A percentile compares a stretch with the other conserved stretches of the same genome.
phyloP scores from a whole-genome alignment of 2,888 invertebrate species.

The Apotomis capreana region DNA sequence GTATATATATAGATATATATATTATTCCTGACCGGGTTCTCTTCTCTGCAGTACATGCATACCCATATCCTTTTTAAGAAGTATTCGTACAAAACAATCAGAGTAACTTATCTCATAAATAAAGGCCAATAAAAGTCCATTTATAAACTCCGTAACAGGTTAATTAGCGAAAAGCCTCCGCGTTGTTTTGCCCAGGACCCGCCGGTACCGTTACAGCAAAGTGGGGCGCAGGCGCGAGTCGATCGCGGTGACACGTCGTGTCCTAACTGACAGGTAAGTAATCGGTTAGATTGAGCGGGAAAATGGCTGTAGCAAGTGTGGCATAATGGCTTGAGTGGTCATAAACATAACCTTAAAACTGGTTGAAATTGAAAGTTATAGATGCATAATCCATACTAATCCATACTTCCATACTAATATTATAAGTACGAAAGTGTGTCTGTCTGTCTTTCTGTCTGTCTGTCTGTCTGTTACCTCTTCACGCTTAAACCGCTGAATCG shows the following conservation, averaged over 20 bases:
- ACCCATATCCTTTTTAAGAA: neutral
- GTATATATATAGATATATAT: too few species aligned
- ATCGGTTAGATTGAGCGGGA: neutral
- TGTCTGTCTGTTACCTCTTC: too few species aligned
- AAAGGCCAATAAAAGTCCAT: conserved; percentile 4
- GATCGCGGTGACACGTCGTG: conserved; percentile 19
- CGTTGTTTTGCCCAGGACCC: conserved; percentile 62
- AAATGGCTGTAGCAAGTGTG: neutral
- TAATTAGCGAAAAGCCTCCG: conserved; percentile 65
- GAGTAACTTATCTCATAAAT: conserved; percentile 1
- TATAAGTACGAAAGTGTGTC: too few species aligned
- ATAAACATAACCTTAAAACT: neutral
- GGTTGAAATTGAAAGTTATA: too few species aligned
- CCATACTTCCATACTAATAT: too few species aligned
- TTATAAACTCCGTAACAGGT: conserved; percentile 52
- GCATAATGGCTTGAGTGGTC: neutral
- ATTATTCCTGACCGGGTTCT: neutral
- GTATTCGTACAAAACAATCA: neutral
- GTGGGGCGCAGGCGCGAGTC: conserved; percentile 54
- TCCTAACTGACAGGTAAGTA: neutral
- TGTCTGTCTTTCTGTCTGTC: too few species aligned
- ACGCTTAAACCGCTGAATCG: too few species aligned
- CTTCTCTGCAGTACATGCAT: neutral
- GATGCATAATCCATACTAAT: too few species aligned
- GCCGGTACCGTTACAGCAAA: conserved; percentile 63